Evolutionary conservation across 2,888 invertebrate species (phyloP).

Genomic region (Meiosimyza platycephala): DNA sequence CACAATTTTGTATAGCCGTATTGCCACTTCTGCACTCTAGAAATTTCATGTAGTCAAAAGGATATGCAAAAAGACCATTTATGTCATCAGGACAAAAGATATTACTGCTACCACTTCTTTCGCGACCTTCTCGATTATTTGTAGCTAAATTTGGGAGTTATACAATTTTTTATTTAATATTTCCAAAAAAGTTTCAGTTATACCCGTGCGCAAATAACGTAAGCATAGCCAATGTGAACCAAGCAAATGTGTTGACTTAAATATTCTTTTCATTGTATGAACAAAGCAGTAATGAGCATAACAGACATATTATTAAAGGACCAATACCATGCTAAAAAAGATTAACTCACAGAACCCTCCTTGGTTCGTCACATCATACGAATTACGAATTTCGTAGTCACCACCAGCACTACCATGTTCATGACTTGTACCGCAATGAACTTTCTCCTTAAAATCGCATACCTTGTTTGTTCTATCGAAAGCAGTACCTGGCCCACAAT

Average conservation of each 20-base stretch:
- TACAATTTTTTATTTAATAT: too few species aligned
- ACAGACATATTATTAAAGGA: slow-evolving; percentile 26
- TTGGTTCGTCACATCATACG: neutral
- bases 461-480: slow-evolving; percentile 70
- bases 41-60: slow-evolving; percentile 74
- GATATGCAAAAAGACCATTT: slow-evolving; percentile 73
- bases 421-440: slow-evolving; percentile 39
- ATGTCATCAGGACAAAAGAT: slow-evolving; percentile 67
- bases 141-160: too few species aligned
- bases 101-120: slow-evolving; percentile 35
- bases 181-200: too few species aligned
- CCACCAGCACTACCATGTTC: slow-evolving; percentile 8
- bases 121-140: too few species aligned
- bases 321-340: slow-evolving; percentile 30
- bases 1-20: slow-evolving; percentile 72
- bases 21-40: slow-evolving; percentile 76
- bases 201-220: too few species aligned
- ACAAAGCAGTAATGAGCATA: slow-evolving; percentile 3
- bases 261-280: too few species aligned
- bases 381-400: slow-evolving; percentile 8
- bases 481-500: slow-evolving; percentile 72
- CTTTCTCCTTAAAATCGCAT: slow-evolving; percentile 69
- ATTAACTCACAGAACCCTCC: slow-evolving; percentile 34
- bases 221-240: too few species aligned
- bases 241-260: too few species aligned